Evolutionary conservation across 2,797 vertebrate species (phyloP).

Genomic region (Siniperca scherzeri): DNA sequence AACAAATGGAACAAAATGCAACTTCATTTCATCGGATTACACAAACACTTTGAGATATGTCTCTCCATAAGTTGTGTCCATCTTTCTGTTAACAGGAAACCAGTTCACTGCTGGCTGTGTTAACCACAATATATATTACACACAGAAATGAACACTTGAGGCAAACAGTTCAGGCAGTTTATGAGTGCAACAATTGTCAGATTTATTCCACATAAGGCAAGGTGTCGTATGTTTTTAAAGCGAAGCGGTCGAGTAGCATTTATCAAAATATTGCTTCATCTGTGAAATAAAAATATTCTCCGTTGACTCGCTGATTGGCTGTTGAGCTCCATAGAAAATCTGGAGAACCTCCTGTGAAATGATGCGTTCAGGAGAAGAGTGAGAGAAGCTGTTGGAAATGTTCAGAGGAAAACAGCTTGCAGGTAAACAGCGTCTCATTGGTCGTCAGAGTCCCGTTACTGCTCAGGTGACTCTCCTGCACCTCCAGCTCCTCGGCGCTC

Average conservation of each 20-base stretch:
- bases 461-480: conserved; percentile 87
- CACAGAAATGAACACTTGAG: conserved; percentile 37
- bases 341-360: conserved; percentile 39
- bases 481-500: conserved; percentile 93
- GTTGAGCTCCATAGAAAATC: conserved; percentile 59
- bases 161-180: conserved; percentile 56
- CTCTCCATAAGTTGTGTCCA: conserved; percentile 24
- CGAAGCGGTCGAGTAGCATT: conserved; percentile 50
- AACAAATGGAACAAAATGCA: conserved; percentile 18
- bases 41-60: conserved; percentile 26
- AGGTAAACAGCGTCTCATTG: conserved; percentile 72
- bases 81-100: conserved; percentile 23
- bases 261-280: conserved; percentile 86
- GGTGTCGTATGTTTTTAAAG: conserved; percentile 69
- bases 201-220: conserved; percentile 83
- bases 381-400: background rate
- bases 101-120: conserved; percentile 19
- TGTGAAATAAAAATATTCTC: conserved; percentile 83
- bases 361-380: conserved; percentile 19
- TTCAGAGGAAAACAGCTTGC: background rate
- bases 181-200: conserved; percentile 64
- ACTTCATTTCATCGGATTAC: conserved; percentile 23
- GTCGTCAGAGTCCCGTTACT: conserved; percentile 78
- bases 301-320: conserved; percentile 53
- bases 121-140: conserved; percentile 17